Evolutionary conservation across 2,797 vertebrate genomes (phyloP).

Genomic region (Acanthopagrus latus): DNA sequence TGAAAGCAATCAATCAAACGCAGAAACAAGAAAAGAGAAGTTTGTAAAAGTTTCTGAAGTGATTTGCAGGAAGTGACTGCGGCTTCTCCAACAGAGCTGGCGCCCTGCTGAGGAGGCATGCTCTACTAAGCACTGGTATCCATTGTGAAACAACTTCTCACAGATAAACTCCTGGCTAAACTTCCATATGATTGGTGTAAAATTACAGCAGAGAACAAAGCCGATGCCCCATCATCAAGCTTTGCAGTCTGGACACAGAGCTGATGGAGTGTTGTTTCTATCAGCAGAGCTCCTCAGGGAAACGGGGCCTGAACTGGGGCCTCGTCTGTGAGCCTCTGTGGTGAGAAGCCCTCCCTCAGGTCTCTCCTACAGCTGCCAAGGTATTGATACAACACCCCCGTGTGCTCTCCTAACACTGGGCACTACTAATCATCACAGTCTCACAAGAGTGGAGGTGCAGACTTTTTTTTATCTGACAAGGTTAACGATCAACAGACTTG

Average conservation of each 20-base stretch:
- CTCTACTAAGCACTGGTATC: conserved; percentile 2
- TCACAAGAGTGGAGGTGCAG: conserved; percentile 5
- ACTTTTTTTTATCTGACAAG: background rate
- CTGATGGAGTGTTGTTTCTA: conserved; percentile 13
- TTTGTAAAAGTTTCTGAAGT: conserved; percentile 18
- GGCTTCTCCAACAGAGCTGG: background rate
- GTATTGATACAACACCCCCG: conserved; percentile 45
- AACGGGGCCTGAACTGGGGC: conserved; percentile 23
- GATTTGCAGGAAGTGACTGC: conserved; percentile 14
- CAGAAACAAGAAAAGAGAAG: conserved; percentile 11
- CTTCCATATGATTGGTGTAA: background rate
- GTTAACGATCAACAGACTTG: background rate
- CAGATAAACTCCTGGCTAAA: conserved; percentile 1
- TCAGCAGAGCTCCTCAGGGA: conserved; percentile 23
- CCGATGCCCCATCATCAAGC: background rate
- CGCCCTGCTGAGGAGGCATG: background rate
- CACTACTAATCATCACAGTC: conserved; percentile 23
- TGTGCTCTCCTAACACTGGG: conserved; percentile 22
- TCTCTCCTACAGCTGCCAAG: conserved; percentile 38
- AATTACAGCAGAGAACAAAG: background rate
- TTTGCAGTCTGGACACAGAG: background rate
- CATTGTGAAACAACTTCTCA: background rate
- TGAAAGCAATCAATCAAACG: conserved; percentile 52
- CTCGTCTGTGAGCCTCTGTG: conserved; percentile 43
- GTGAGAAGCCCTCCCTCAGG: conserved; percentile 39